Base-by-base conservation (phyloP, 53 echinoderm and acorn worm genomes). In the Paracentrotus lividus region DNA sequence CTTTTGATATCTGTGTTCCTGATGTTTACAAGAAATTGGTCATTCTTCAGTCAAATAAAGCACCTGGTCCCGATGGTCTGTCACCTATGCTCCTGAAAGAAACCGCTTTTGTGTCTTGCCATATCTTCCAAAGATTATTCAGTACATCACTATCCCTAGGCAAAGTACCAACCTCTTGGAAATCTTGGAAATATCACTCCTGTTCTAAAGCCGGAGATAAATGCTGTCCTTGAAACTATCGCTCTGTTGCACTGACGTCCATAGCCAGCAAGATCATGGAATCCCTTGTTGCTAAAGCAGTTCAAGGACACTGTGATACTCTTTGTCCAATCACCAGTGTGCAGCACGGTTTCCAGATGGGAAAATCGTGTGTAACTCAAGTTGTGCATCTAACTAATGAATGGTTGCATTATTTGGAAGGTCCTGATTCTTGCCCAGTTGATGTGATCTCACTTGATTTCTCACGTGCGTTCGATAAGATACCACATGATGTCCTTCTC, bases 181-280 rank as follows among this genome's bases (percentile, higher is more conserved):
- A 66, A 23, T n/a, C 5, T 7, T 7, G 66, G 88, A 18, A 84
- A 93, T 64, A 33, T 96, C 3, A 85, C 86, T 24, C 94, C 93
- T 8, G 75, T 94, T 27, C 61, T 55, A 66, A 94, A 94, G 42
- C 85, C 77, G 95, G 95, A 0, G 88, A 94, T 36, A 94, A 45
- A 44, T 60, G 42, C 12, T 26, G 57, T n/a, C 87, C 94, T 13
- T 33, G 36, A 9, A 92, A 92, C 33, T 95, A 95, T 57, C 85
- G 95, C 29, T 94, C 94, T 8, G 61, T 96, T 29, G 88, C 94
- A 12, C 38, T 96, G 16, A 96, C 96, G 20, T 94, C 90, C 4
- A 69, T 96, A 24, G 54, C 76, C 44, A 93, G 93, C 51, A 96
- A 94, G 44, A 49, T 94, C 15, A 16, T 96, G 59, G 94, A 96